Evolutionary conservation across 2,797 vertebrate genomes (phyloP).

Genomic region (Parambassis ranga): DNA sequence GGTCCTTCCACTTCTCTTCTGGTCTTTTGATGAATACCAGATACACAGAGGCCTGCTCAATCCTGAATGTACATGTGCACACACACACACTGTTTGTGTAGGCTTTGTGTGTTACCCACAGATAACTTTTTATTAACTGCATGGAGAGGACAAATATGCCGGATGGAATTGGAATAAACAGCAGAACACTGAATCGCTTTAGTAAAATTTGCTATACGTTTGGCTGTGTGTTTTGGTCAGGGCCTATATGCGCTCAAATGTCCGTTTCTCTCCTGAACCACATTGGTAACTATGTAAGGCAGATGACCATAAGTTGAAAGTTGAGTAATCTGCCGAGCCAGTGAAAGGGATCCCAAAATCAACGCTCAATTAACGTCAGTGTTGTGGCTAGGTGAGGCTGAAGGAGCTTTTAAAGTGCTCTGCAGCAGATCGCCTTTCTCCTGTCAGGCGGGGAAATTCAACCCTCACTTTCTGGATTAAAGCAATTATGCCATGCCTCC

Average conservation of each 20-base stretch:
- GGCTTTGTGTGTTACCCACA: not conserved
- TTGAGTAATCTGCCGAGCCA: slow-evolving; percentile 62
- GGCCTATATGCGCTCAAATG: not conserved
- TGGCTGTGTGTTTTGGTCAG: not conserved
- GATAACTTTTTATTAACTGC: not conserved
- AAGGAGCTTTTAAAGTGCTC: slow-evolving; percentile 80
- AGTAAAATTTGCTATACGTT: too few relatives aligned
- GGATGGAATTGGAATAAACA: not conserved
- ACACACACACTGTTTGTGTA: not conserved
- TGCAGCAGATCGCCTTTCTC: slow-evolving; percentile 67
- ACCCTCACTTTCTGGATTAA: slow-evolving; percentile 35
- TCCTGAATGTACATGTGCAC: not conserved
- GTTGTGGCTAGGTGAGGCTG: slow-evolving; percentile 81
- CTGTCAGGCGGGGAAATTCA: slow-evolving; percentile 43
- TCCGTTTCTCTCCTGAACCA: not conserved
- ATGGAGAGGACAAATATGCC: not conserved
- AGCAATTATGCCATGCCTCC: slow-evolving; percentile 12
- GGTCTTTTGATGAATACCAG: slow-evolving; percentile 50
- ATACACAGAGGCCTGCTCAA: not conserved
- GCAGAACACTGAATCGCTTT: not conserved
- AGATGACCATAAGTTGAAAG: slow-evolving; percentile 38
- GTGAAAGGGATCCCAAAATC: slow-evolving; percentile 81
- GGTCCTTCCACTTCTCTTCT: slow-evolving; percentile 21
- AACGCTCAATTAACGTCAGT: slow-evolving; percentile 79
- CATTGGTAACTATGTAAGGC: not conserved